phyloP scores from a whole-genome alignment of 2,888 invertebrate species.

The Euzophera pinguis region DNA sequence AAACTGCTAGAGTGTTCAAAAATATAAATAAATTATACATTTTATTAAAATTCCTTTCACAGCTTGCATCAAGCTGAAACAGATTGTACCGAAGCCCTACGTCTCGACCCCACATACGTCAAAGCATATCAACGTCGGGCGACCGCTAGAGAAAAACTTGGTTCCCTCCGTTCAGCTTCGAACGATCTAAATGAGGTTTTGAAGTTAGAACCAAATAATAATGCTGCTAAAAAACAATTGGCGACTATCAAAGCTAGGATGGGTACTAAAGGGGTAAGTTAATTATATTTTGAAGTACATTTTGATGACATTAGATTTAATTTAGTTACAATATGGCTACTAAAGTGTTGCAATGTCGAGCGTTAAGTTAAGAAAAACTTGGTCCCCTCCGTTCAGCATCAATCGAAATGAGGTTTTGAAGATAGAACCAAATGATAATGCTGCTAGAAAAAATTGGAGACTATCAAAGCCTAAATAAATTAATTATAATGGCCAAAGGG shows the following conservation, averaged over 20 bases:
- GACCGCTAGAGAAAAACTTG: slow-evolving; percentile 85
- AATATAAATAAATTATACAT: too few relatives aligned
- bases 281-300: too few relatives aligned
- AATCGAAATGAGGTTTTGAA: slow-evolving; percentile 82
- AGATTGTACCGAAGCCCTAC: slow-evolving; percentile 90
- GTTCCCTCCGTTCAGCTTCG: slow-evolving; percentile 85
- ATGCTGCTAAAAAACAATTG: slow-evolving; percentile 82
- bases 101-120: slow-evolving; percentile 87
- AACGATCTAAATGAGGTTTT: slow-evolving; percentile 85
- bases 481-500: slow-evolving; percentile 72
- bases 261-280: slow-evolving; percentile 70
- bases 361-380: slow-evolving; percentile 85
- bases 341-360: slow-evolving; percentile 92
- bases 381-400: slow-evolving; percentile 86
- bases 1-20: too few relatives aligned
- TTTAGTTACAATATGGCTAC: too few relatives aligned
- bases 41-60: not conserved
- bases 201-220: slow-evolving; percentile 88
- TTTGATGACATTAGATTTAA: too few relatives aligned
- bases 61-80: slow-evolving; percentile 85
- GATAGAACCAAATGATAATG: slow-evolving; percentile 89
- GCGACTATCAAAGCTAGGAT: slow-evolving; percentile 75
- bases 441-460: slow-evolving; percentile 81
- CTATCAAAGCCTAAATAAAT: slow-evolving; percentile 78
- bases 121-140: slow-evolving; percentile 93